Conservation (phyloP, 2,113 vertebrate genomes). For the Ammodytes marinus region DNA sequence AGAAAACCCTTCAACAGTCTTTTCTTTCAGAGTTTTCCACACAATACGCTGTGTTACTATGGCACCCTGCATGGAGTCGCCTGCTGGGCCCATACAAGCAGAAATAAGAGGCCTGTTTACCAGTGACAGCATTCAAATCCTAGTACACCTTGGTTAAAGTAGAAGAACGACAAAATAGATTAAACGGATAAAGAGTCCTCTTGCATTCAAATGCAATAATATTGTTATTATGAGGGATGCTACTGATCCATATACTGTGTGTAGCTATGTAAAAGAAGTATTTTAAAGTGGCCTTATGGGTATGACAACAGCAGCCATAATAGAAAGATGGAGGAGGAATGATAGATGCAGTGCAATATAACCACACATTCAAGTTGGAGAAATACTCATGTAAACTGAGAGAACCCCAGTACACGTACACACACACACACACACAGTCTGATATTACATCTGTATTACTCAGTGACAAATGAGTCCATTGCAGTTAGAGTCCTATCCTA, state of each 20-base stretch:
- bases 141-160: background rate
- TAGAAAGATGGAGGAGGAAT: background rate
- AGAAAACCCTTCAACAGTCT: constrained; percentile 62
- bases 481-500: background rate
- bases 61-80: constrained; percentile 65
- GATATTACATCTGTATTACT: background rate
- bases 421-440: background rate
- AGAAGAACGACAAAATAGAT: background rate
- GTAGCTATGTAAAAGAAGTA: background rate
- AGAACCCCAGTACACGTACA: background rate
- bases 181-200: background rate
- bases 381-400: background rate
- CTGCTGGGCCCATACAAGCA: constrained; percentile 75
- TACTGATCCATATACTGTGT: background rate
- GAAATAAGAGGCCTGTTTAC: constrained; percentile 61
- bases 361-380: background rate
- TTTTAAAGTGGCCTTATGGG: background rate
- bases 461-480: background rate
- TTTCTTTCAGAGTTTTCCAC: constrained; percentile 69
- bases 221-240: background rate
- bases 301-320: background rate
- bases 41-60: constrained; percentile 79
- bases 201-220: background rate
- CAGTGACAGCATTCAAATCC: constrained; percentile 28
- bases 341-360: background rate